Conservation (phyloP, 2,113 vertebrate genomes). For the Taurulus bubalis region DNA sequence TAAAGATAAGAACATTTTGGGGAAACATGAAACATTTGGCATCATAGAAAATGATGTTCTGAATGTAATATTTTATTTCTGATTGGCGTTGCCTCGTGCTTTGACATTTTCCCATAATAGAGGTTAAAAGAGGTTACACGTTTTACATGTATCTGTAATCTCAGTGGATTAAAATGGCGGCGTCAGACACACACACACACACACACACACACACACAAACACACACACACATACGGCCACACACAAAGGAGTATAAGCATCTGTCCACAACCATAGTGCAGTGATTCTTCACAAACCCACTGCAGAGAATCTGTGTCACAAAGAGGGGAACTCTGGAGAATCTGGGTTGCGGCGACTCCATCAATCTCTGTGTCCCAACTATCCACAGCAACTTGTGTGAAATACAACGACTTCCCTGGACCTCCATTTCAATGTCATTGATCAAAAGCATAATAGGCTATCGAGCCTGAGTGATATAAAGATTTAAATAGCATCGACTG, state of each 20-base stretch:
- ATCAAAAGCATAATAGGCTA: conserved; percentile 70
- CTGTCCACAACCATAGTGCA: background rate
- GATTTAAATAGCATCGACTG: conserved; percentile 65
- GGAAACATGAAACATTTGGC: background rate
- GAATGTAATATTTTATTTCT: background rate
- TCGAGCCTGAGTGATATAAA: conserved; percentile 53
- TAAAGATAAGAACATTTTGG: background rate
- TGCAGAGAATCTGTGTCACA: conserved; percentile 28
- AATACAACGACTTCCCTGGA: conserved; percentile 42
- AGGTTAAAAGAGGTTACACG: background rate
- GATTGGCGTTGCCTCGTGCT: background rate
- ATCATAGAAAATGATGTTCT: background rate
- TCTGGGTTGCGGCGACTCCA: conserved; percentile 31
- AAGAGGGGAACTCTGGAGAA: conserved; percentile 45
- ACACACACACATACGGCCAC: background rate
- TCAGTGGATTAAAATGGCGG: background rate
- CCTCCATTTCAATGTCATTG: conserved; percentile 60
- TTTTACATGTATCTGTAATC: background rate
- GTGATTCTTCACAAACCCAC: conserved; percentile 35
- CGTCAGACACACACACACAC: conserved; percentile 7
- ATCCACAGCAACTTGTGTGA: conserved; percentile 32
- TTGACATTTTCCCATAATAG: background rate
- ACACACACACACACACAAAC: conserved; percentile 15
- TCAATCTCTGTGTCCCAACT: conserved; percentile 45
- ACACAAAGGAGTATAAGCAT: background rate